phyloP scores from a whole-genome alignment of 2,797 vertebrate species.

The Acomys russatus region DNA sequence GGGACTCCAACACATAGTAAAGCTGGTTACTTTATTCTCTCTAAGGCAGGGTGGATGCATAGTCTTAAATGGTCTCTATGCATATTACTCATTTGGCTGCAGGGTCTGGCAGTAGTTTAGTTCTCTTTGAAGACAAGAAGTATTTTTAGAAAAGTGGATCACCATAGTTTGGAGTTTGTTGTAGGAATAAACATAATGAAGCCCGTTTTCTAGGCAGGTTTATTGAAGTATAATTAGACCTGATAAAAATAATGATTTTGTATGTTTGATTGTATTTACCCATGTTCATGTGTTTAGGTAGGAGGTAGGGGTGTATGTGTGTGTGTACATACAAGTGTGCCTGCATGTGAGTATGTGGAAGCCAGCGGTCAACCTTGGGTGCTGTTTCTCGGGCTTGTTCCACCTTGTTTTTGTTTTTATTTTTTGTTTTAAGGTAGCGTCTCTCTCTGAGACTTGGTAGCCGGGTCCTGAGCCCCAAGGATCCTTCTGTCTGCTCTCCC shows the following conservation, averaged over 20 bases:
- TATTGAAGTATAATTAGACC: constrained; percentile 11
- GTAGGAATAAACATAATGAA: not conserved
- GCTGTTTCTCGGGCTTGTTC: not conserved
- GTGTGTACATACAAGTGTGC: not conserved
- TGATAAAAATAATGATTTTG: constrained; percentile 18
- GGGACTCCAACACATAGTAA: not conserved
- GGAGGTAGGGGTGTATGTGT: not conserved
- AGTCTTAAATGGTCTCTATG: not conserved
- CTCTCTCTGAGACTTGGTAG: not conserved
- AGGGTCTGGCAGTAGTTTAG: not conserved
- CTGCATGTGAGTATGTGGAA: not conserved
- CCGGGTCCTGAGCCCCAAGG: not conserved
- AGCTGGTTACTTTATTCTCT: not conserved
- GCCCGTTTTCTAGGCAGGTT: not conserved
- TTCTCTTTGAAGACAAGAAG: not conserved
- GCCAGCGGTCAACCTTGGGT: not conserved
- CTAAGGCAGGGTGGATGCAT: not conserved
- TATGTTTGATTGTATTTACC: not conserved
- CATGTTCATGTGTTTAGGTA: not conserved
- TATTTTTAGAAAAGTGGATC: not conserved
- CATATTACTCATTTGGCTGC: not conserved
- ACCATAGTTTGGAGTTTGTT: not conserved
- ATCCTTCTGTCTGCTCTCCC: not conserved
- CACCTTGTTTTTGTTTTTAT: not conserved
- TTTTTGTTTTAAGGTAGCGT: not conserved